These are phyloP conservation scores for Lasioglossum malachurum DNA, from an alignment of 2,888 invertebrate genomes.

Conservation along the genomic window DNA sequence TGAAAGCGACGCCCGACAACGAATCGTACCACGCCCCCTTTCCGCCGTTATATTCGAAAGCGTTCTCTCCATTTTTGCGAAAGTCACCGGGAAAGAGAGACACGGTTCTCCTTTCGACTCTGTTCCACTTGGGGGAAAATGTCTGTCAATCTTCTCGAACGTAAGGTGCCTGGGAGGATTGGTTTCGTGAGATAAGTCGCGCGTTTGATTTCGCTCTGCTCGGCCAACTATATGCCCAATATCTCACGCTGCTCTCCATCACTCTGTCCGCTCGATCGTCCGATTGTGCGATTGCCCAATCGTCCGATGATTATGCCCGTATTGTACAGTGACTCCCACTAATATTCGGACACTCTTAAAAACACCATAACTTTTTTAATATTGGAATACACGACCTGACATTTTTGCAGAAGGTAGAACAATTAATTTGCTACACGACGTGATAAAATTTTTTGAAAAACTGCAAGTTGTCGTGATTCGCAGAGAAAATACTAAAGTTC, in stretches of 20 bases:
- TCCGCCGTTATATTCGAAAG: slow-evolving; percentile 32
- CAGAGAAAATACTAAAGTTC: too few relatives aligned
- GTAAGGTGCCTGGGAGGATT: slow-evolving; percentile 16
- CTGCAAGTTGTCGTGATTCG: too few relatives aligned
- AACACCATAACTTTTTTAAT: too few relatives aligned
- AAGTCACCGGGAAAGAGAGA: background rate
- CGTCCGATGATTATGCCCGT: background rate
- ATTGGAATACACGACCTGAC: too few relatives aligned
- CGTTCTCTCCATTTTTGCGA: slow-evolving; percentile 21
- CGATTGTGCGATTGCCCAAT: background rate
- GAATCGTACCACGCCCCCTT: slow-evolving; percentile 15
- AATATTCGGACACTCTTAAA: too few relatives aligned
- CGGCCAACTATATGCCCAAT: background rate
- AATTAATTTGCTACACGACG: too few relatives aligned
- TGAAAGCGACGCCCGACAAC: slow-evolving; percentile 51
- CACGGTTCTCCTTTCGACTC: background rate
- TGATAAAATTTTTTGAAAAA: too few relatives aligned
- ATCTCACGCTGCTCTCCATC: slow-evolving; percentile 31
- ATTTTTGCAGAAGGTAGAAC: too few relatives aligned
- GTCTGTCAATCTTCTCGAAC: background rate
- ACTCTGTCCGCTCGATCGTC: slow-evolving; percentile 6
- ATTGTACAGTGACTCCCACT: too few relatives aligned
- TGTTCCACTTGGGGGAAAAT: background rate
- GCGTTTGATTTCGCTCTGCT: slow-evolving; percentile 2
- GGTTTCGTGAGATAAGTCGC: slow-evolving; percentile 50